phyloP scores from a whole-genome alignment of 2,888 invertebrate genomes.

The Scaptomyza reducta region DNA sequence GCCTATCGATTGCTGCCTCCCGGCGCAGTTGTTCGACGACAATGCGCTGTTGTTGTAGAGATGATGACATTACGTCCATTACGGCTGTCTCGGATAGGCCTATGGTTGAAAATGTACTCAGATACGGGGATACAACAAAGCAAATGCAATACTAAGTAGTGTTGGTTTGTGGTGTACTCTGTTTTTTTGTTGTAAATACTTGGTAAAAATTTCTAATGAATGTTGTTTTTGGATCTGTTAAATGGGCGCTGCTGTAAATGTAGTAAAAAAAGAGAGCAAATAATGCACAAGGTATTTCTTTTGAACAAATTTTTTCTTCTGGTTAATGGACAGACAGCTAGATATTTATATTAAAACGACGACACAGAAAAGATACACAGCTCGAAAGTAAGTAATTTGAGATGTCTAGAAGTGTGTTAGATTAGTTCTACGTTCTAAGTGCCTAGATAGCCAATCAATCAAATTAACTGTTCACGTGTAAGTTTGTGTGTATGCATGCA shows the following conservation, averaged over 20 bases:
- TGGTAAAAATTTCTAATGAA: neutral
- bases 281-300: conserved; percentile 47
- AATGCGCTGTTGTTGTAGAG: conserved; percentile 95
- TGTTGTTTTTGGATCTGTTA: conserved; percentile 30
- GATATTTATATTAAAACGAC: conserved; percentile 41
- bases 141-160: conserved; percentile 56
- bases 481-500: neutral
- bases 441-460: conserved; percentile 1
- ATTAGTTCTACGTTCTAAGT: conserved; percentile 2
- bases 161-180: conserved; percentile 57
- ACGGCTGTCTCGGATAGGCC: conserved; percentile 95
- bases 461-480: conserved; percentile 9
- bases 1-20: conserved; percentile 95
- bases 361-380: conserved; percentile 42
- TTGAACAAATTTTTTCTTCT: conserved; percentile 24
- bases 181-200: conserved; percentile 3
- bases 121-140: conserved; percentile 56
- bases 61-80: conserved; percentile 97
- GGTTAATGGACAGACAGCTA: conserved; percentile 5
- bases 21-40: conserved; percentile 96
- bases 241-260: conserved; percentile 55
- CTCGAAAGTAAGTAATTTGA: conserved; percentile 27
- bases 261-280: conserved; percentile 49
- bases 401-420: conserved; percentile 23
- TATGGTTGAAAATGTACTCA: conserved; percentile 87